Evolutionary conservation across 2,797 vertebrate genomes (phyloP).

Genomic region (Centroberyx gerrardi): DNA sequence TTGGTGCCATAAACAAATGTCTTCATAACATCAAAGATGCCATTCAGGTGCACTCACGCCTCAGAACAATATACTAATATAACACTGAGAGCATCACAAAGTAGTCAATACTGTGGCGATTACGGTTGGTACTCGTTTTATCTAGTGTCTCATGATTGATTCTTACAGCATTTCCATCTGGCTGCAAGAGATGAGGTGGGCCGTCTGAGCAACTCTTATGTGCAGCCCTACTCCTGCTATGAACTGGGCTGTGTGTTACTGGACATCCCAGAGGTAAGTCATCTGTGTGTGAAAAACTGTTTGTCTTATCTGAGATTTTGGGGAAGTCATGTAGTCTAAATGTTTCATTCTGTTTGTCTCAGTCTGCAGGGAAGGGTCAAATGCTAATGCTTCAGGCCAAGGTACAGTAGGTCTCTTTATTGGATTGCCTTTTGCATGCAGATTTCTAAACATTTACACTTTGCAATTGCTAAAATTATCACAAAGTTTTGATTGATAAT

Average conservation of each 20-base stretch:
- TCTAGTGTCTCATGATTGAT: neutral
- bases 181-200: conserved; percentile 93
- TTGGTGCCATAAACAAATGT: conserved; percentile 96
- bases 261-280: conserved; percentile 90
- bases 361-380: conserved; percentile 93
- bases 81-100: neutral
- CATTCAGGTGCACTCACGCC: conserved; percentile 87
- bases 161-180: conserved; percentile 91
- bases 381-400: conserved; percentile 96
- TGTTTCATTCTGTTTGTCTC: conserved; percentile 38
- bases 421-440: neutral
- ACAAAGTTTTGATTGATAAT: neutral
- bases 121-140: neutral
- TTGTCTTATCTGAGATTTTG: conserved; percentile 6
- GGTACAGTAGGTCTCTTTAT: conserved; percentile 79
- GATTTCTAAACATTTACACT: too few species aligned
- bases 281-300: neutral
- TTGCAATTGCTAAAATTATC: too few species aligned
- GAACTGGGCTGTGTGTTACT: conserved; percentile 95
- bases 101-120: neutral
- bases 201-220: conserved; percentile 91
- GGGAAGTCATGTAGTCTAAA: conserved; percentile 36
- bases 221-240: conserved; percentile 97
- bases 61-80: neutral
- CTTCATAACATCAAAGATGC: conserved; percentile 95